Percentiles rank a stretch among this genome's conserved stretches.
phyloP scores from a whole-genome alignment of 2,888 invertebrate species.

The Myathropa florea region DNA sequence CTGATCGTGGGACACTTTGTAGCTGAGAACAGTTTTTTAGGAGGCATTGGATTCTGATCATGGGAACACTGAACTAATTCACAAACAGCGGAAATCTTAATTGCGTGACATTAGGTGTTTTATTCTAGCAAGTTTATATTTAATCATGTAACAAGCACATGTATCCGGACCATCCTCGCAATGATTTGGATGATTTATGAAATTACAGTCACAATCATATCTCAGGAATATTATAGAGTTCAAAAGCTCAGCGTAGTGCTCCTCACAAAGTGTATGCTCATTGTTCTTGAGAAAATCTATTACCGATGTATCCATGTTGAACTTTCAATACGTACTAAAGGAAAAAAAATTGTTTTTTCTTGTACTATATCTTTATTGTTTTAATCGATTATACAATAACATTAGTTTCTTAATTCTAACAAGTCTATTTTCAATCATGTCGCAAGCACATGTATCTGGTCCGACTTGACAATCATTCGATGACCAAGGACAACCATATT shows the following conservation, averaged over 20 bases:
- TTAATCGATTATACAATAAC: not conserved
- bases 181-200: not conserved
- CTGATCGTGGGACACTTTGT: too few species aligned
- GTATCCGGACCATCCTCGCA: not conserved
- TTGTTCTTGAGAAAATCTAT: not conserved
- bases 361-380: not conserved
- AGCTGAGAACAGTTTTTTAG: too few species aligned
- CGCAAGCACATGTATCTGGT: not conserved
- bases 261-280: not conserved
- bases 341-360: too few species aligned
- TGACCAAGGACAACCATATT: not conserved
- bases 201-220: too few species aligned
- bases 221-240: not conserved
- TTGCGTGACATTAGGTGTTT: too few species aligned
- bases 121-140: too few species aligned
- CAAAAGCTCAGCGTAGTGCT: not conserved
- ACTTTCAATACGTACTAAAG: not conserved
- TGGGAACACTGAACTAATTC: too few species aligned
- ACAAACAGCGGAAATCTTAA: too few species aligned
- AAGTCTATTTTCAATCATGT: not conserved
- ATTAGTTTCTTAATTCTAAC: not conserved
- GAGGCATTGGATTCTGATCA: too few species aligned
- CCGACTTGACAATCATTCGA: not conserved
- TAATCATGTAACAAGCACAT: too few species aligned
- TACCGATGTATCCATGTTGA: not conserved